Conservation (phyloP, 2,797 vertebrate species). For the Cynodonichthys magdalenae region DNA sequence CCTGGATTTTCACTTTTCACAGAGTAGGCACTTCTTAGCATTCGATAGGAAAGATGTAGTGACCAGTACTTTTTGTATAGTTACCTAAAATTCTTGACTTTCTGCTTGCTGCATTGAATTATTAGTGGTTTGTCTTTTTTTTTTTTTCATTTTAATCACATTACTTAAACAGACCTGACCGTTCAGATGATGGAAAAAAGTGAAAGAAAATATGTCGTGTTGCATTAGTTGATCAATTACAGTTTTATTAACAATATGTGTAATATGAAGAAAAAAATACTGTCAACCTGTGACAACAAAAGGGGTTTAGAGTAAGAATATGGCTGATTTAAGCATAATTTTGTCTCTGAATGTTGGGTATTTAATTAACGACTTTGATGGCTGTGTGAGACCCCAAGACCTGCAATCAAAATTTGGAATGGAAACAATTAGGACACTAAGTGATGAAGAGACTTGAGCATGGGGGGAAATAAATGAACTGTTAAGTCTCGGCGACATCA, state of each 20-base stretch:
- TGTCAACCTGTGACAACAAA: not conserved
- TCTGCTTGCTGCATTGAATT: slow-evolving; percentile 65
- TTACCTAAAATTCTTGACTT: slow-evolving; percentile 68
- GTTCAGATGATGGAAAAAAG: not conserved
- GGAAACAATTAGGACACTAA: slow-evolving; percentile 79
- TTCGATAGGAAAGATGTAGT: slow-evolving; percentile 75
- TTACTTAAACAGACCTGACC: slow-evolving; percentile 30
- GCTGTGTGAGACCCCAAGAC: slow-evolving; percentile 66
- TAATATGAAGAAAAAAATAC: too few relatives aligned
- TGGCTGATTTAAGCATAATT: slow-evolving; percentile 43
- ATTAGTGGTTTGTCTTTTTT: slow-evolving; percentile 65
- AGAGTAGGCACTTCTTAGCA: slow-evolving; percentile 79
- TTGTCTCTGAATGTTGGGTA: slow-evolving; percentile 64
- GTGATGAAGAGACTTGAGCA: slow-evolving; percentile 77
- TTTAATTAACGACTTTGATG: slow-evolving; percentile 75
- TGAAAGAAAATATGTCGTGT: slow-evolving; percentile 2
- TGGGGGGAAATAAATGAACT: slow-evolving; percentile 77
- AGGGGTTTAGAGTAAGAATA: slow-evolving; percentile 39
- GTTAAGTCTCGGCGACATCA: slow-evolving; percentile 78
- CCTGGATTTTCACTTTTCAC: slow-evolving; percentile 77
- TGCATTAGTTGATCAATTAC: too few relatives aligned
- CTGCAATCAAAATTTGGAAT: slow-evolving; percentile 75
- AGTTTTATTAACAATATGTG: too few relatives aligned
- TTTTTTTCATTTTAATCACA: slow-evolving; percentile 58
- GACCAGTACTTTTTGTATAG: slow-evolving; percentile 50